Evolutionary conservation across 1,140 invertebrate genomes (phyloP).

Genomic region (Bombus terrestris): DNA sequence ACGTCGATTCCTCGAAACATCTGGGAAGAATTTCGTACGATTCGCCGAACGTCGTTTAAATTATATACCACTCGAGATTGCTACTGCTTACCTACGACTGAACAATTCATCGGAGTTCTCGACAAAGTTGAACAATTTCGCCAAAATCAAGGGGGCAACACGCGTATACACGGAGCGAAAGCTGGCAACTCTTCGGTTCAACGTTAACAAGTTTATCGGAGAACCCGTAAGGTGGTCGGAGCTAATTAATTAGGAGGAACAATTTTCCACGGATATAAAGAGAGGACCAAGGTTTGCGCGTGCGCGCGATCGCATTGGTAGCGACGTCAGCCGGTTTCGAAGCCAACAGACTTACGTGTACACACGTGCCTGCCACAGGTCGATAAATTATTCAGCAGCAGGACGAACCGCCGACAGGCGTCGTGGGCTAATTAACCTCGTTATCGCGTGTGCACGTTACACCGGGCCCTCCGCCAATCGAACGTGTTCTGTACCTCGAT

Average conservation of each 20-base stretch:
- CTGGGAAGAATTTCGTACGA: neutral
- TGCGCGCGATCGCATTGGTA: neutral
- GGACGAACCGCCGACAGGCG: constrained; percentile 67
- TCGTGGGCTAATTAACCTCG: constrained; percentile 69
- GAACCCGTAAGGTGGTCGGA: constrained; percentile 21
- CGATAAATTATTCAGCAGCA: constrained; percentile 74
- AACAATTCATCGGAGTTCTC: neutral
- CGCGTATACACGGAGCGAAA: no score
- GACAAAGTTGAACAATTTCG: neutral
- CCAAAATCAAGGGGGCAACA: neutral
- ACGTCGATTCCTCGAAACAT: no score
- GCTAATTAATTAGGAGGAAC: constrained; percentile 42
- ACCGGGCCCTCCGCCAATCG: neutral
- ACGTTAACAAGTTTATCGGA: constrained; percentile 43
- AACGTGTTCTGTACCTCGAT: constrained; percentile 3
- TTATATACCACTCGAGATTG: neutral
- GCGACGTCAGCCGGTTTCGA: neutral
- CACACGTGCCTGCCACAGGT: constrained; percentile 46
- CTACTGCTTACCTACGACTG: neutral
- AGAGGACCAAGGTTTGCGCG: neutral
- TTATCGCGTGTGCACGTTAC: constrained; percentile 52
- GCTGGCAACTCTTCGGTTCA: neutral
- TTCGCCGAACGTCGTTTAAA: neutral
- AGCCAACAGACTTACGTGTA: neutral
- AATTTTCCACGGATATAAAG: constrained; percentile 39